Conservation (phyloP, 2,113 vertebrate species). For the Chlorodrepanis virens region DNA sequence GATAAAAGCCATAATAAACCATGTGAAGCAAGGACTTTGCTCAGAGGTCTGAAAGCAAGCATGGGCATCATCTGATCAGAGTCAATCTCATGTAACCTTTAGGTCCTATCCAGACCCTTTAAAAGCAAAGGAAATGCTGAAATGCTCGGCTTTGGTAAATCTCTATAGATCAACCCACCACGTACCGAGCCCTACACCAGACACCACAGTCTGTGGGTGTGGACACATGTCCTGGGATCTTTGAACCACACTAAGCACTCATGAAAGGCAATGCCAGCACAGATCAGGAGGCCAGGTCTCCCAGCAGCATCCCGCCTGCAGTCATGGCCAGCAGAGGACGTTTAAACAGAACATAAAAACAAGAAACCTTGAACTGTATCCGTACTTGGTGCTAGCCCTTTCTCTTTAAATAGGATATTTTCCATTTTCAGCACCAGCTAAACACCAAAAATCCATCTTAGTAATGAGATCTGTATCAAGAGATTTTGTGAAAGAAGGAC, state of each 20-base stretch:
- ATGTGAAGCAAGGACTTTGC: not conserved
- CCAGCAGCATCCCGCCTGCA: not conserved
- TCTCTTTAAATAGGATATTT: not conserved
- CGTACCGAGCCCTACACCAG: not conserved
- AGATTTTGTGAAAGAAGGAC: not conserved
- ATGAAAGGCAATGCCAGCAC: accelerated
- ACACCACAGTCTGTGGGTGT: not conserved
- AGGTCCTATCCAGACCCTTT: not conserved
- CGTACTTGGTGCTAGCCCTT: not conserved
- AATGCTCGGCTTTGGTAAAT: not conserved
- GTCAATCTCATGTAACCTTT: not conserved
- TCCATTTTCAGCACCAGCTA: not conserved
- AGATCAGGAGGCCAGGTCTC: not conserved
- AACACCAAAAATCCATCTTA: not conserved
- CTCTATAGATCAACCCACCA: not conserved
- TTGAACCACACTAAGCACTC: accelerated
- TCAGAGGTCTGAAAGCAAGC: not conserved
- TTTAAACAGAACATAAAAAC: not conserved
- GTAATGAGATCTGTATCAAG: not conserved
- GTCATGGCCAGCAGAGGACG: accelerated
- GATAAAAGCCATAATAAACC: not conserved
- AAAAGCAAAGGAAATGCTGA: not conserved
- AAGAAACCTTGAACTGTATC: not conserved
- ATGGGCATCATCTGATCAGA: not conserved
- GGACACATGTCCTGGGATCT: not conserved